phyloP scores from a whole-genome alignment of 2,113 vertebrate species.

The Gymnocephalus cernua region DNA sequence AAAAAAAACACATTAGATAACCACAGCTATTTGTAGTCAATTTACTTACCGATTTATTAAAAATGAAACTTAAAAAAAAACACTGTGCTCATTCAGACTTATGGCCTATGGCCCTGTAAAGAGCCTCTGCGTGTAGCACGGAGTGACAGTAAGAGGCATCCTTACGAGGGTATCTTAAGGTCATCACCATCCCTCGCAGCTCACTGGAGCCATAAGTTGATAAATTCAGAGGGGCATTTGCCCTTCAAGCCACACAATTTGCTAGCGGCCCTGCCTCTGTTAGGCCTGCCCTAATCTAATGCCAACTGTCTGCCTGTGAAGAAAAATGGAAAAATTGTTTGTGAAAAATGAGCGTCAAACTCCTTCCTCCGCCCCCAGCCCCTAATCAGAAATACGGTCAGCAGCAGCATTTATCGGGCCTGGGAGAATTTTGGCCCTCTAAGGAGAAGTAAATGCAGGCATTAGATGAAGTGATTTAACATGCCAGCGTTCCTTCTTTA shows the following conservation, averaged over 20 bases:
- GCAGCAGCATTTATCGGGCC: slow-evolving; percentile 80
- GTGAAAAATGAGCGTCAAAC: slow-evolving; percentile 84
- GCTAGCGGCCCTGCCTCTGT: slow-evolving; percentile 81
- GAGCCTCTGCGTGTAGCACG: slow-evolving; percentile 45
- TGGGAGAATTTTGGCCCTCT: slow-evolving; percentile 78
- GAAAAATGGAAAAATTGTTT: slow-evolving; percentile 85
- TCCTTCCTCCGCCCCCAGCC: slow-evolving; percentile 66
- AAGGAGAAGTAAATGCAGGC: slow-evolving; percentile 82
- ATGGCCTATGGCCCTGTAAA: slow-evolving; percentile 62
- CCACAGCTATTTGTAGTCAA: slow-evolving; percentile 15
- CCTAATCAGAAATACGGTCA: slow-evolving; percentile 82
- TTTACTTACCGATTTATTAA: slow-evolving; percentile 56
- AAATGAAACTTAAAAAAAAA: slow-evolving; percentile 45
- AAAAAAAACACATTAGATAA: slow-evolving; percentile 21
- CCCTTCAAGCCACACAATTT: slow-evolving; percentile 85
- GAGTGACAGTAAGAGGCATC: slow-evolving; percentile 78
- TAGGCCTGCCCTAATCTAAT: slow-evolving; percentile 85
- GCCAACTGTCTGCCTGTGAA: slow-evolving; percentile 84
- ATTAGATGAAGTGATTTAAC: slow-evolving; percentile 83
- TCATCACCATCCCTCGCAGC: slow-evolving; percentile 81
- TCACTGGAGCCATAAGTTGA: slow-evolving; percentile 83
- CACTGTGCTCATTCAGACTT: slow-evolving; percentile 23
- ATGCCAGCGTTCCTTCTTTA: slow-evolving; percentile 74
- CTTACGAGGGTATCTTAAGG: slow-evolving; percentile 84
- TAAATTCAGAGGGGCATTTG: slow-evolving; percentile 86